phyloP scores from a whole-genome alignment of 2,888 invertebrate species.

The Hydropsyche betteni region DNA sequence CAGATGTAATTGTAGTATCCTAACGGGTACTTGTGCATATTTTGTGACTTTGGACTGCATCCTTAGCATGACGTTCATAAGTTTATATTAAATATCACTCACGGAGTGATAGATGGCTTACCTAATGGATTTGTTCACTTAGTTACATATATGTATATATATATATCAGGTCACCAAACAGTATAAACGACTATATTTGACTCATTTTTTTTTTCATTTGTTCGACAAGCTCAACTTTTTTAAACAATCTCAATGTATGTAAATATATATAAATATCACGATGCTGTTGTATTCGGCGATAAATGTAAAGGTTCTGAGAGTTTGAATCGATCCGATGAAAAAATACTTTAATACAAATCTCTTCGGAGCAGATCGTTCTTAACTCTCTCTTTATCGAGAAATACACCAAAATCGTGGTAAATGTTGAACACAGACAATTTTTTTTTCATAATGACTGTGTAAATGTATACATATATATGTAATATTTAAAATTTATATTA shows the following conservation, averaged over 20 bases:
- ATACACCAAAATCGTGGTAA: conserved; percentile 6
- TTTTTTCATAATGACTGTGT: conserved; percentile 24
- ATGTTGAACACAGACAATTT: conserved; percentile 26
- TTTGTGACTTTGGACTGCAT: conserved; percentile 49
- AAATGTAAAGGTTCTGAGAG: background rate
- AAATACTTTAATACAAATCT: too few species aligned
- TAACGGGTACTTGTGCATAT: conserved; percentile 46
- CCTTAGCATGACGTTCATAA: conserved; percentile 44
- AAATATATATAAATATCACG: conserved; percentile 30
- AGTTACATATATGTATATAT: conserved; percentile 43
- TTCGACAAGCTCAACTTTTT: conserved; percentile 49
- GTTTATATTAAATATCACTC: conserved; percentile 44
- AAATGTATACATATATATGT: conserved; percentile 25
- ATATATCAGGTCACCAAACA: conserved; percentile 51
- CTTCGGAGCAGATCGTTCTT: too few species aligned
- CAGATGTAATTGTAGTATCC: conserved; percentile 37
- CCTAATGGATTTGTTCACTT: conserved; percentile 48
- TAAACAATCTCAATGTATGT: conserved; percentile 32
- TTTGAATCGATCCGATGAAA: too few species aligned
- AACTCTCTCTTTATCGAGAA: background rate
- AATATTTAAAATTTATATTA: conserved; percentile 29
- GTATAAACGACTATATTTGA: conserved; percentile 47
- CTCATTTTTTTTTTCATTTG: conserved; percentile 42
- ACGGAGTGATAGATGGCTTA: conserved; percentile 44
- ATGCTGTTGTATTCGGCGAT: conserved; percentile 34